These are phyloP conservation scores for Drosophila peninsularis DNA, from an alignment of 2,888 invertebrate genomes.

Conservation along the genomic window DNA sequence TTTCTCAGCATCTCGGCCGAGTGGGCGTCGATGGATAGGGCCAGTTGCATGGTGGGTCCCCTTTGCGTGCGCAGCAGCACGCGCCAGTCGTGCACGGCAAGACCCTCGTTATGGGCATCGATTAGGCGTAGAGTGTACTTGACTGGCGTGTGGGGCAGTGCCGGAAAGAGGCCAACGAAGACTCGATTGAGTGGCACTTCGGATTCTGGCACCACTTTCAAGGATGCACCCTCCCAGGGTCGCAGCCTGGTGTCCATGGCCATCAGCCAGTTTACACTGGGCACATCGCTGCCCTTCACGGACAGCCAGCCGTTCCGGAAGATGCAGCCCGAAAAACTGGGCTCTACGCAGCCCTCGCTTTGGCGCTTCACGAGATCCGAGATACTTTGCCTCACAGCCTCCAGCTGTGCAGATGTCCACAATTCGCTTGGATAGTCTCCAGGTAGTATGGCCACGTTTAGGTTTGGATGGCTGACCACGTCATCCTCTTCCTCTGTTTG, in stretches of 20 bases:
- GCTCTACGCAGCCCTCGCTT: conserved; percentile 3
- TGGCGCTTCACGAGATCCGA: conserved; percentile 22
- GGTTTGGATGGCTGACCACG: background rate
- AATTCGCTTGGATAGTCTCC: conserved; percentile 34
- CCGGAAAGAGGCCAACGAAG: conserved; percentile 36
- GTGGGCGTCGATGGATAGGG: conserved; percentile 27
- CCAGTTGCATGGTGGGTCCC: conserved; percentile 30
- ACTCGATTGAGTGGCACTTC: conserved; percentile 22
- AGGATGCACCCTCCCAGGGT: conserved; percentile 36
- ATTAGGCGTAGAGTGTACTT: conserved; percentile 32
- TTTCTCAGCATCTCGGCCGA: conserved; percentile 24
- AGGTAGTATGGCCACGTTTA: conserved; percentile 32
- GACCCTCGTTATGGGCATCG: conserved; percentile 18
- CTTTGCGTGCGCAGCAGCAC: conserved; percentile 17
- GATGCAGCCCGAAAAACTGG: conserved; percentile 17
- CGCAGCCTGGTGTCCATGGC: conserved; percentile 35
- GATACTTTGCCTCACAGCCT: conserved; percentile 36
- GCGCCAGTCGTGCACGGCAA: conserved; percentile 30
- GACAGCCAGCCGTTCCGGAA: conserved; percentile 35
- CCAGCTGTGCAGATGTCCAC: conserved; percentile 30
- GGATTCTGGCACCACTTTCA: conserved; percentile 27
- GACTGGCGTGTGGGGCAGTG: conserved; percentile 12
- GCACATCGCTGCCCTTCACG: conserved; percentile 20
- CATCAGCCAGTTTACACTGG: conserved; percentile 31
- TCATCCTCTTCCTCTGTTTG: background rate